A percentile compares a stretch with the other conserved stretches of the same genome.
Conservation (phyloP, 2,113 vertebrate species). For the Ceuthmochares aereus region DNA sequence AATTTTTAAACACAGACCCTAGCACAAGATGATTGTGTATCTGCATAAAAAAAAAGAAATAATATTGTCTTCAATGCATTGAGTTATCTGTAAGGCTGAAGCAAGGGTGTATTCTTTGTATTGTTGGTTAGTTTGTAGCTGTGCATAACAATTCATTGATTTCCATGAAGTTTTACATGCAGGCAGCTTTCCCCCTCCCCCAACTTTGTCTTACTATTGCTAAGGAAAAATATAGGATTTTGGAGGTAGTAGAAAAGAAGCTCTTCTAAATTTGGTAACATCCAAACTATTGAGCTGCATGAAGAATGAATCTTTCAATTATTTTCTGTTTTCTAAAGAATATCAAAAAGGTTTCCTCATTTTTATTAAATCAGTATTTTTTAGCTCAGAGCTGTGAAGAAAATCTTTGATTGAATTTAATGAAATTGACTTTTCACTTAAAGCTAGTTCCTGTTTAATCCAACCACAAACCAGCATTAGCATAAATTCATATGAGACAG, state of each 20-base stretch:
- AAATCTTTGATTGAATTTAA: background rate
- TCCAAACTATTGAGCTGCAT: background rate
- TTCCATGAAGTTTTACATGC: background rate
- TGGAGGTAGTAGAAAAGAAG: background rate
- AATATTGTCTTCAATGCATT: background rate
- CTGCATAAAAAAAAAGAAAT: background rate
- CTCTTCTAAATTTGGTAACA: background rate
- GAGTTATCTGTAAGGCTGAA: background rate
- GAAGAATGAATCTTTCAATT: background rate
- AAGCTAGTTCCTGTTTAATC: background rate
- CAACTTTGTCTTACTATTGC: background rate
- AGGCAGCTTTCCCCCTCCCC: background rate
- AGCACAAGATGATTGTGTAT: background rate
- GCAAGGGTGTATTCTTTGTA: background rate
- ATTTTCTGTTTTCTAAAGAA: background rate
- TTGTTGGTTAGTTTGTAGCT: background rate
- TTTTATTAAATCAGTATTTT: background rate
- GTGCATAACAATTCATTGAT: background rate
- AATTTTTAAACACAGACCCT: background rate
- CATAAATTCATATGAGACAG: background rate
- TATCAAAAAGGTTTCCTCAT: background rate
- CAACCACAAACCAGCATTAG: background rate
- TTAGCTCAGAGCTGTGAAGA: background rate
- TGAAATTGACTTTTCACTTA: background rate
- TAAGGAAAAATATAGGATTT: background rate